Base-by-base conservation (phyloP, 2,888 invertebrate genomes). In the Mylabris sibirica region DNA sequence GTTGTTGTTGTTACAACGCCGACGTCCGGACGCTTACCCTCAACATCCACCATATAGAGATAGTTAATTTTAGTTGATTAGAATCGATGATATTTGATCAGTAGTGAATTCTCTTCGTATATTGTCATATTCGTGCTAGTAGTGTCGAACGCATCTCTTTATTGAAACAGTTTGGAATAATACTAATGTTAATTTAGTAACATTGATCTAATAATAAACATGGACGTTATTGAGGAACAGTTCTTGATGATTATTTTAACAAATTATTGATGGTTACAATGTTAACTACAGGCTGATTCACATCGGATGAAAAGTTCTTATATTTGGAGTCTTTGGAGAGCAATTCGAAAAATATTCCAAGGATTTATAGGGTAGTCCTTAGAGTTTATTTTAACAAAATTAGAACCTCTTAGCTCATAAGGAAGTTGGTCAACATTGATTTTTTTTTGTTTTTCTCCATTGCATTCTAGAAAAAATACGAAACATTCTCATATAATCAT, bases 151-250 rank as follows among this genome's bases (percentile, higher is more conserved):
- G 9, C 4, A 53, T 53, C 53, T 53, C 24, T 53, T 53, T 22
- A 53, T 53, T 53, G 22, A 20, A 53, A 53, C 24, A 22, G 24
- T 24, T 53, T 24, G 24, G 24, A 22, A 53, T 24, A 1, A 22
- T 12, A 12, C 17, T 22, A 53, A 44, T 44, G 44, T 44, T 44
- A 44, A 53, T 53, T 53, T 20, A 22, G 1, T 24, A 22, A 20
- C 24, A 53, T 53, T 53, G 53, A 53, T 53, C 53, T 53, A 53
- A 53, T 53, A 53, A 53, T 53, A 53, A 53, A 53, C 53, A n/a
- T 53, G 24, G 53, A 53, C 8, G 24, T 24, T 53, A 24, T 53
- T 53, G 24, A 22, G 22, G 24, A 53, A 53, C 12, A 53, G 24
- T 24, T 53, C 53, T 53, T 53, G 53, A 49, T 49, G 6, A 49